Percentiles rank a stretch among this genome's conserved stretches.
Conservation (phyloP, 2,113 vertebrate species). For the Cacatua alba region DNA sequence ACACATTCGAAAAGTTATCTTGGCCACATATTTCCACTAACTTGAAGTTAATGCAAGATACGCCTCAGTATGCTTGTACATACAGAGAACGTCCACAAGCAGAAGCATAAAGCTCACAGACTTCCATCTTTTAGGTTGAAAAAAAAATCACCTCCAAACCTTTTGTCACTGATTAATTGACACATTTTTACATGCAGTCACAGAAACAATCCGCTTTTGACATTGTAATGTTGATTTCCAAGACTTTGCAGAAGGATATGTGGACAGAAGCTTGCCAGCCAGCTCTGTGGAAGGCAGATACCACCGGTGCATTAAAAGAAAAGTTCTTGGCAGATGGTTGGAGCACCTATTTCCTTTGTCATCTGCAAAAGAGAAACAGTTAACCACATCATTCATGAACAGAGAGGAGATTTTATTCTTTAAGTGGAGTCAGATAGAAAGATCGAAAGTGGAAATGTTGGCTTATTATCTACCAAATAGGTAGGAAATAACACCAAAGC, state of each 20-base stretch:
- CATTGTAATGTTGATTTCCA: background rate
- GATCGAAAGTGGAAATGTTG: background rate
- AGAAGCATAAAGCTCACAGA: background rate
- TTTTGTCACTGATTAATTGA: background rate
- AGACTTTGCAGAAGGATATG: slow-evolving; percentile 85
- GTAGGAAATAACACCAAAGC: background rate
- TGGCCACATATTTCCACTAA: background rate
- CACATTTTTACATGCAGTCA: background rate
- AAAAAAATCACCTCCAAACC: background rate
- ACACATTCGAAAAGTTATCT: background rate
- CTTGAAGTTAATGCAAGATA: background rate
- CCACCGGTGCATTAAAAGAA: slow-evolving; percentile 97
- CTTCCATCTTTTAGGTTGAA: background rate
- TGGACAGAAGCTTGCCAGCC: slow-evolving; percentile 89
- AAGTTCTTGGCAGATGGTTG: slow-evolving; percentile 86
- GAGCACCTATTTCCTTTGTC: slow-evolving; percentile 83
- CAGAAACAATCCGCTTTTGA: background rate
- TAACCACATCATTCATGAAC: background rate
- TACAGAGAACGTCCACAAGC: background rate
- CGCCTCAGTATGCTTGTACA: background rate
- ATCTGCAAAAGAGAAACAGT: slow-evolving; percentile 79
- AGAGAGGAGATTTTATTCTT: background rate
- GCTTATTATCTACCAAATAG: background rate
- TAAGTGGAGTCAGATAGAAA: background rate
- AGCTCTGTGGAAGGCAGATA: slow-evolving; percentile 93